Base-by-base conservation (phyloP, 2,888 invertebrate species). In the Rhorus exstirpatorius region DNA sequence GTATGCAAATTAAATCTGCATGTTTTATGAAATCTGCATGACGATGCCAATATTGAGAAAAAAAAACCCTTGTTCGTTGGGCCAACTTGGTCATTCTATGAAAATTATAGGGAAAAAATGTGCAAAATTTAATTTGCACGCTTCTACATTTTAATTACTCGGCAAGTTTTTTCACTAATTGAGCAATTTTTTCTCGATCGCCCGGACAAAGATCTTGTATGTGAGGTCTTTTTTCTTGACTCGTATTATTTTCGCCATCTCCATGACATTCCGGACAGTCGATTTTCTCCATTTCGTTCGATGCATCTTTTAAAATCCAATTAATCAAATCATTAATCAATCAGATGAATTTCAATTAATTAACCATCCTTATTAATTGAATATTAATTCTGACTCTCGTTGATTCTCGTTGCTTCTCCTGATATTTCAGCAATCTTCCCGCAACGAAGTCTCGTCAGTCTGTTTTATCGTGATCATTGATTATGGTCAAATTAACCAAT, bases 141-240 rank as follows among this genome's bases (percentile, higher is more conserved):
- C n/a, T 49, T 49, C 4, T 14, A 17, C 4, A 6, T 14, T 21
- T 41, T 58, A 55, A 51, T 87, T 83, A 89, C 88, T 87, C 87
- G n/a, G 87, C 87, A 24, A 89, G 83, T 46, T 88, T 86, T 75
- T 86, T 84, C 51, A 89, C 86, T 44, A 89, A 85, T 76, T 87
- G 81, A 7, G 86, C 87, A 24, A 89, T 88, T 78, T 86, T 85
- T 75, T 79, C 85, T 41, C 85, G 87, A 81, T 89, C 89, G n/a
- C 86, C 85, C 10, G 87, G 84, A 58, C 89, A 88, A 35, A 89
- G 83, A 74, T 88, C 87, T 63, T 86, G 85, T 31, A 88, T 89
- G 75, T 87, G 89, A 21, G 86, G 85, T n/a, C n/a, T n/a, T 8
- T 76, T 55, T 24, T 81, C 76, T 26, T 76, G 60, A 26, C 19